Evolutionary conservation across 2,797 vertebrate species (phyloP), one percentile per base, ranked within the genome.

Genomic region (Perodicticus potto): DNA sequence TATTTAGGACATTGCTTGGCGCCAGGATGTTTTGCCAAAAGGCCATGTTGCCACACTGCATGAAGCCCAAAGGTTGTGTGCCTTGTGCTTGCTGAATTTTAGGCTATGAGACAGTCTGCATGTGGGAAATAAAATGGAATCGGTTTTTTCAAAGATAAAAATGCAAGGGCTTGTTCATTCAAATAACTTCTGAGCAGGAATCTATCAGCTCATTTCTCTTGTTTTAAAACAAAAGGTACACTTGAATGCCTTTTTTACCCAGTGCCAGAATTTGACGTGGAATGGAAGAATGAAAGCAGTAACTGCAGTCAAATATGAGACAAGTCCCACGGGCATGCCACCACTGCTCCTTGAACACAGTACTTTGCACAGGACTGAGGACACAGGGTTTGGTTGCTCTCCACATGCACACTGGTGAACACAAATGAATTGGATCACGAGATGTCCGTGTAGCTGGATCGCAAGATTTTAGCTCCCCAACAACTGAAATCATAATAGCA

Each of bases 11-110:
- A 89, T 27, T 92, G 23, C 13, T 32, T 70, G 49, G 32, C 76
- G 89, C 89, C 77, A 93, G 40, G 37, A 70, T 63, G 63, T 78
- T 96, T 94, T 92, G 93, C 93, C 95, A 94, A 96, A 92, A 88
- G 74, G 32, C 87, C 82, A 73, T 91, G 45, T 80, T 94, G 45
- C 93, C 45, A 76, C 73, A 74, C 63, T 72, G 69, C 73, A 40
- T 0, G n/a, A 83, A 91, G 61, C 78, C 73, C 90, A 92, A 84
- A 88, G 37, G 16, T 94, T 82, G 78, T 84, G 67, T 93, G 37
- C 67, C n/a, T 74, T n/a, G 0, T 80, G 70, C 74, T 92, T 69
- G 43, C 45, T 85, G 49, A 55, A 89, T 93, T 96, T 86, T 77
- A 92, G 89, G 55, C 69, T 76, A 73, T 53, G 74, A 93, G 65